Conservation (phyloP, 2,888 invertebrate species). For the Drosophila fulvimacula region DNA sequence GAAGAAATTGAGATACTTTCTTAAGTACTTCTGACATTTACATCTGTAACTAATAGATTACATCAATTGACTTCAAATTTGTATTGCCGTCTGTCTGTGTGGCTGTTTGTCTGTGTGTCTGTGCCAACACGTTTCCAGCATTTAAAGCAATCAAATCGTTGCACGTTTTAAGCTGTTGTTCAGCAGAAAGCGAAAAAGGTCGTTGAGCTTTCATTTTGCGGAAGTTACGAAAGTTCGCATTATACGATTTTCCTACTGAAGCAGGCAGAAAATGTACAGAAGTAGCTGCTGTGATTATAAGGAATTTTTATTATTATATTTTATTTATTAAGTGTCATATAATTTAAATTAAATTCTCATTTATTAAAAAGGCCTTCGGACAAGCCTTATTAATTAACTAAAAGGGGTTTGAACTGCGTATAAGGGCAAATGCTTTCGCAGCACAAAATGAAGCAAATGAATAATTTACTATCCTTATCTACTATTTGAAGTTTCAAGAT, state of each 20-base stretch:
- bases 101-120: background rate
- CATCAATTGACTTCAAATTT: constrained; percentile 44
- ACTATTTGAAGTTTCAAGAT: background rate
- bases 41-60: constrained; percentile 43
- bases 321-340: no score
- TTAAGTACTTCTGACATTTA: constrained; percentile 52
- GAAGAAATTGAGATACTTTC: constrained; percentile 49
- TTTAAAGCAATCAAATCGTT: constrained; percentile 12
- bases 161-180: constrained; percentile 9
- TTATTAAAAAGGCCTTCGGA: no score
- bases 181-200: background rate
- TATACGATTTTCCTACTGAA: background rate
- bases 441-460: background rate
- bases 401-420: fast-evolving
- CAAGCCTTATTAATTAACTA: background rate
- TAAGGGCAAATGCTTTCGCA: background rate
- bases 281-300: background rate
- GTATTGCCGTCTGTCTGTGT: background rate
- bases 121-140: constrained; percentile 19
- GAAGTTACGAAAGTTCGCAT: background rate
- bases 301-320: no score
- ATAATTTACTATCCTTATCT: background rate
- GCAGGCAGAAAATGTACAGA: background rate
- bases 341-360: no score
- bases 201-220: no score